These are phyloP conservation scores for Cassiopea xamachana DNA, from an alignment of 30 jellyfish, hydroid and myxozoan genomes.

Conservation along the genomic window DNA sequence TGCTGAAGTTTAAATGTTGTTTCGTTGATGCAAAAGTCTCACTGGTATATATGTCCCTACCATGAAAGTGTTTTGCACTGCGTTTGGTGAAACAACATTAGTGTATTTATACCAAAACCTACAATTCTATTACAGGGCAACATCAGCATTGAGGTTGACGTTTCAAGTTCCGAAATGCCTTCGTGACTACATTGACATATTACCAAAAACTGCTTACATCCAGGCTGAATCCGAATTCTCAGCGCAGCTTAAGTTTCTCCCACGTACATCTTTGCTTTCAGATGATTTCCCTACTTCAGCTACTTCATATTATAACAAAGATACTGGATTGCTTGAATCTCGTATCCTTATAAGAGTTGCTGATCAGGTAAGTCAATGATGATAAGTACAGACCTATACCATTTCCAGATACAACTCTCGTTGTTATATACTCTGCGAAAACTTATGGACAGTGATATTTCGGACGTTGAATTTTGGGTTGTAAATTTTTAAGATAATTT, in stretches of 20 bases:
- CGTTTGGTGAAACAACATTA: too few species aligned
- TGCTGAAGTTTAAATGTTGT: too few species aligned
- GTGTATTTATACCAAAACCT: too few species aligned
- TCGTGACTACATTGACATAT: conserved; percentile 82
- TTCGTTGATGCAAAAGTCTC: too few species aligned
- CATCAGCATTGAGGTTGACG: conserved; percentile 92
- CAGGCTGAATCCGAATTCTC: conserved; percentile 98
- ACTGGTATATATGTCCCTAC: too few species aligned
- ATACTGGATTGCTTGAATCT: conserved; percentile 63
- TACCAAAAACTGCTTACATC: conserved; percentile 95
- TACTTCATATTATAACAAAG: conserved; percentile 43
- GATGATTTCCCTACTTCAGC: conserved; percentile 54
- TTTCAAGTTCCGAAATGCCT: conserved; percentile 92
- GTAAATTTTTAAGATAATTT: too few species aligned
- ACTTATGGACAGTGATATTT: too few species aligned
- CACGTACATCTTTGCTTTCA: conserved; percentile 68
- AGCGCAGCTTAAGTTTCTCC: conserved; percentile 95
- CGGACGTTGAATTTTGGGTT: too few species aligned
- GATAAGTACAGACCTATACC: too few species aligned
- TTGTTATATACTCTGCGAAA: too few species aligned
- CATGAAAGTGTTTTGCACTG: too few species aligned
- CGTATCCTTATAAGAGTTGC: conserved; percentile 96
- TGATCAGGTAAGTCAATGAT: conserved; percentile 84
- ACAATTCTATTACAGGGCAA: conserved; percentile 83
- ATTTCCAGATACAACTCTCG: too few species aligned